Evolutionary conservation across 2,797 vertebrate species (phyloP).

Genomic region (Melanotaenia nigrans): DNA sequence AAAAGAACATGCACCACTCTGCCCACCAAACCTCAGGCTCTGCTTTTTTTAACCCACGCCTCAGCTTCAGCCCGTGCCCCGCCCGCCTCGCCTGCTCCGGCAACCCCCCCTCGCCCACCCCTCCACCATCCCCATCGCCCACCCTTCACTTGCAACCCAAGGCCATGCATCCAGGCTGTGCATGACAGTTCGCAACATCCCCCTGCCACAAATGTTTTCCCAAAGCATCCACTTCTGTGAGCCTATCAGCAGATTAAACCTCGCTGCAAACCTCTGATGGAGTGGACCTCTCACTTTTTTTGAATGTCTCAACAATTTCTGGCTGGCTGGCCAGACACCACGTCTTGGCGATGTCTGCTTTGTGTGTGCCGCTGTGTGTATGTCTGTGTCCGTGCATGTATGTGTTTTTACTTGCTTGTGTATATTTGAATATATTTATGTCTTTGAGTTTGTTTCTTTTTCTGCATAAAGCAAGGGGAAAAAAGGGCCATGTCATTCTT

Average conservation of each 20-base stretch:
- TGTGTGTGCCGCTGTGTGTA: slow-evolving; percentile 29
- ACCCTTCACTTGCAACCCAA: slow-evolving; percentile 74
- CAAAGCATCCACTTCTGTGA: slow-evolving; percentile 86
- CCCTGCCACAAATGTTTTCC: slow-evolving; percentile 89
- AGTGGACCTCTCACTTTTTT: slow-evolving; percentile 85
- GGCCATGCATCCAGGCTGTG: slow-evolving; percentile 80
- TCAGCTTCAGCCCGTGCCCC: slow-evolving; percentile 53
- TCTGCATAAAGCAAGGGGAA: slow-evolving; percentile 43
- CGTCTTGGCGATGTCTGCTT: slow-evolving; percentile 66
- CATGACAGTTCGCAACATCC: slow-evolving; percentile 82
- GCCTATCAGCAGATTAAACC: slow-evolving; percentile 85
- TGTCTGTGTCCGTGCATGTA: slow-evolving; percentile 36
- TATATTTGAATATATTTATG: slow-evolving; percentile 72
- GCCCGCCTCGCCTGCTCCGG: slow-evolving; percentile 42
- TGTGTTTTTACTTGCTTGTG: slow-evolving; percentile 44
- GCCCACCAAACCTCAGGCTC: slow-evolving; percentile 86
- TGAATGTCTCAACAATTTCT: slow-evolving; percentile 89
- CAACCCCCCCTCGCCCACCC: background rate
- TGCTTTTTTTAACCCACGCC: slow-evolving; percentile 82
- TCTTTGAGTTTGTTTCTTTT: slow-evolving; percentile 60
- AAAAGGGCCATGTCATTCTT: slow-evolving; percentile 93
- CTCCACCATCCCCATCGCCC: slow-evolving; percentile 25
- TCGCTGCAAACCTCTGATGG: slow-evolving; percentile 81
- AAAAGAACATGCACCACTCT: slow-evolving; percentile 75
- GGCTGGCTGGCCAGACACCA: slow-evolving; percentile 86